phyloP scores from a whole-genome alignment of 92 coral and sea anemone genomes.

The Heteractis magnifica region DNA sequence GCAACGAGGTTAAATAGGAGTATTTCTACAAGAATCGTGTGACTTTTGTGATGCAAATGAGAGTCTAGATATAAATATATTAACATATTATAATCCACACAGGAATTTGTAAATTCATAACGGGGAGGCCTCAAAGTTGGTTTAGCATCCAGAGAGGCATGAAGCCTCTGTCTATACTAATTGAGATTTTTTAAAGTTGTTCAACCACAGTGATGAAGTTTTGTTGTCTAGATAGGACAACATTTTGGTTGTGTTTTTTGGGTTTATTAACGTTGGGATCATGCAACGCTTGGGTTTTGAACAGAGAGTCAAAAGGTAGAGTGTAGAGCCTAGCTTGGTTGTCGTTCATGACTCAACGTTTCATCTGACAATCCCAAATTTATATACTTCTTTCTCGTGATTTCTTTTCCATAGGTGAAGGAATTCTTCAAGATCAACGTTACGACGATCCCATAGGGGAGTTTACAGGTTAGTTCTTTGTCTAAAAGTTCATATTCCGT shows the following conservation, averaged over 20 bases:
- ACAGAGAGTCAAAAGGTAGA: conserved; percentile 34
- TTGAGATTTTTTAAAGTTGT: neutral
- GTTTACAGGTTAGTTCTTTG: conserved; percentile 26
- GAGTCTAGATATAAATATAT: conserved; percentile 19
- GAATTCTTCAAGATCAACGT: conserved; percentile 22
- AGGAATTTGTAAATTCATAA: conserved; percentile 40
- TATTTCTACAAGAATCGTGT: neutral
- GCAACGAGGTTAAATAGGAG: too few relatives aligned
- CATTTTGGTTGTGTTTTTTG: conserved; percentile 37
- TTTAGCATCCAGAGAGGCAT: conserved; percentile 25
- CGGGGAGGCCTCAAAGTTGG: conserved; percentile 27
- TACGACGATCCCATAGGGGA: conserved; percentile 41
- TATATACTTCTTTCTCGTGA: neutral
- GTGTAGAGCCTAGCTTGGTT: neutral
- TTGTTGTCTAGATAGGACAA: conserved; percentile 2
- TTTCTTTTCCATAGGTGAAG: conserved; percentile 18
- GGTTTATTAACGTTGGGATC: conserved; percentile 13
- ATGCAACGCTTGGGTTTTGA: conserved; percentile 17
- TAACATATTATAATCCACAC: conserved; percentile 26
- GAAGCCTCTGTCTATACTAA: conserved; percentile 18
- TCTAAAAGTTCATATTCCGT: neutral
- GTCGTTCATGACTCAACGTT: neutral
- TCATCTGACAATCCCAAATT: neutral
- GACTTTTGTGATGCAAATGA: conserved; percentile 38
- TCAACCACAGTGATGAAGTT: conserved; percentile 23